Evolutionary conservation across 2,113 vertebrate species (phyloP).

Genomic region (Paramisgurnus dabryanus): DNA sequence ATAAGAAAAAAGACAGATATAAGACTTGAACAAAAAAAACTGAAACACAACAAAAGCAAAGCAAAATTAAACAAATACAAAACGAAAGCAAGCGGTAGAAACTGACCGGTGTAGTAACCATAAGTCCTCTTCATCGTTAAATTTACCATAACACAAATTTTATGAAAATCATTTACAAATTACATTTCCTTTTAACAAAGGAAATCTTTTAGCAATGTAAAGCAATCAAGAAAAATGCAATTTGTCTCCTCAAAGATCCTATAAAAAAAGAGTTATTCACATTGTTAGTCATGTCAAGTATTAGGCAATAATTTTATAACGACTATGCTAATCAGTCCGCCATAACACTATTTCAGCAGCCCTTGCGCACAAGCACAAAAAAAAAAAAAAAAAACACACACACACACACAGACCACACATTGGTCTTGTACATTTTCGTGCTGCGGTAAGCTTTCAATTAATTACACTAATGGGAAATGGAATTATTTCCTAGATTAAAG

Average conservation of each 20-base stretch:
- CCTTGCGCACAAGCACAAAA: too few species aligned
- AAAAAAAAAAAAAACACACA: too few species aligned
- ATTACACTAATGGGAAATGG: conserved; percentile 74
- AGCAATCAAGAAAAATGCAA: not conserved
- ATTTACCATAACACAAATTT: too few species aligned
- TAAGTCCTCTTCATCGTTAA: too few species aligned
- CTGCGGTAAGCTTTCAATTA: conserved; percentile 51
- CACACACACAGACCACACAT: conserved; percentile 11
- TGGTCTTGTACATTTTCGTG: conserved; percentile 30
- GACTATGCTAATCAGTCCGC: conserved; percentile 27
- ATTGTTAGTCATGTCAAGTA: conserved; percentile 8
- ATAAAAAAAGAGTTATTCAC: conserved; percentile 8
- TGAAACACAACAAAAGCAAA: too few species aligned
- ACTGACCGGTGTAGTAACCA: too few species aligned
- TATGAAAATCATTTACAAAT: not conserved
- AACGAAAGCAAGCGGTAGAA: too few species aligned
- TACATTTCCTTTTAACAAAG: conserved; percentile 5
- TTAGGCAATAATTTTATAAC: conserved; percentile 30
- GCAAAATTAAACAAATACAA: too few species aligned
- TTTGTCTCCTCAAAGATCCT: not conserved
- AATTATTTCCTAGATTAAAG: conserved; percentile 72
- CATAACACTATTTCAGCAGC: conserved; percentile 9
- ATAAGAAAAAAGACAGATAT: too few species aligned
- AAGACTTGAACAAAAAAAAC: too few species aligned
- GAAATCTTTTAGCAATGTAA: not conserved